phyloP scores from a whole-genome alignment of 2,888 invertebrate species.

The Meganola albula region DNA sequence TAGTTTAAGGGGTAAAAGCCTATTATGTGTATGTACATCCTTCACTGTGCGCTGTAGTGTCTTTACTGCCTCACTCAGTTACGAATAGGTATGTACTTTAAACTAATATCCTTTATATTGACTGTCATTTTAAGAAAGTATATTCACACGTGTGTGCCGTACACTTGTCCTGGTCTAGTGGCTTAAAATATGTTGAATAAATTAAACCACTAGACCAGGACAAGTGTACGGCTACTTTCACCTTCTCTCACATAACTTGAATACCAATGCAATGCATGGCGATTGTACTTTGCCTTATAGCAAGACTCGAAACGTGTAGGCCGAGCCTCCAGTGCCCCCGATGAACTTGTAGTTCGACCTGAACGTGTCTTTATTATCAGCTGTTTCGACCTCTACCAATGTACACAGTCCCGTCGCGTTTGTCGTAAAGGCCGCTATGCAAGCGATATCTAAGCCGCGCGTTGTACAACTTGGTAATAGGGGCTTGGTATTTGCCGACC shows the following conservation, averaged over 20 bases:
- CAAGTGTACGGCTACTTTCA: slow-evolving; percentile 24
- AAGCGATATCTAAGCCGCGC: slow-evolving; percentile 10
- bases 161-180: slow-evolving; percentile 7
- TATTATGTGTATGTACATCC: too few relatives aligned
- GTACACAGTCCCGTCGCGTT: slow-evolving; percentile 8
- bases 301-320: slow-evolving; percentile 32
- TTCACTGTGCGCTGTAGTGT: too few relatives aligned
- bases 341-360: slow-evolving; percentile 48
- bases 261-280: slow-evolving; percentile 14
- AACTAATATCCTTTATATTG: background rate
- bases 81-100: background rate
- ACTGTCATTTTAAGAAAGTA: background rate
- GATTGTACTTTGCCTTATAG: slow-evolving; percentile 23
- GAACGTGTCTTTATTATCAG: slow-evolving; percentile 46
- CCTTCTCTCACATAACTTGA: slow-evolving; percentile 27
- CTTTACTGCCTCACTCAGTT: too few relatives aligned
- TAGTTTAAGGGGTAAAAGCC: too few relatives aligned
- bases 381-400: slow-evolving; percentile 38
- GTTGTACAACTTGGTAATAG: slow-evolving; percentile 27
- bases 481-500: slow-evolving; percentile 24
- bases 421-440: background rate
- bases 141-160: background rate
- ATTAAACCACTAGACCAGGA: slow-evolving; percentile 13
- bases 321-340: slow-evolving; percentile 67
- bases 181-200: slow-evolving; percentile 12